Base-by-base conservation (phyloP, 2,888 invertebrate species). In the Drosophila ustulata region DNA sequence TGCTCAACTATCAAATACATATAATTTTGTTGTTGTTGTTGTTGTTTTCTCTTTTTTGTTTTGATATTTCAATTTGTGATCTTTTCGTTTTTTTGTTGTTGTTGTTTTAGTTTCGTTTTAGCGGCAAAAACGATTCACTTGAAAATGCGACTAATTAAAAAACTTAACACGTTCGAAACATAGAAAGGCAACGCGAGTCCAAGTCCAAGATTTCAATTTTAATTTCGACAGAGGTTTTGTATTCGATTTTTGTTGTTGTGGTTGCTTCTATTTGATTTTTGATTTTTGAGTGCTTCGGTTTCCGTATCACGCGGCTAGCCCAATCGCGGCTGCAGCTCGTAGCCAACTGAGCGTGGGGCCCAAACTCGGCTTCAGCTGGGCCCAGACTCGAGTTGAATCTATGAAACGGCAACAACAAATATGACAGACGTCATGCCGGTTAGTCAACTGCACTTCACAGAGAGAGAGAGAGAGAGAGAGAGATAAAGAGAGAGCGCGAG, bases 241-340 rank as follows among this genome's bases (percentile, higher is more conserved):
- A 37, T 37, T 37, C 37, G 37, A 5, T 66, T 76, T 62, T 8
- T 8, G 6, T 55, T 71, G 65, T 41, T 41, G 34, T 55, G 64
- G 65, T 28, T 7, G 11, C 68, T 51, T 50, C 9, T 18, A 26
- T 52, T 62, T 63, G 9, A 11, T 7, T 58, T 61, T 70, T 41
- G 43, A 11, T 61, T 51, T 65, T 56, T 66, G 43, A 9, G 23
- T 18, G 18, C 64, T 70, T 75, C 63, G 50, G 39, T 73, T 75
- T 75, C 51, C 77, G 86, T 78, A 78, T 70, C 65, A 71, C 81
- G 80, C 86, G 82, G 75, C 74, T 83, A 58, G 80, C 79, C 82
- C 82, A 85, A 79, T 75, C 81, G 70, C 82, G 84, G 81, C 85
- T 80, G 85, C 82, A 82, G 85, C 82, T 83, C 75, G 53, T 71